Evolutionary conservation across 2,113 vertebrate genomes (phyloP).

Genomic region (Otus sunia): DNA sequence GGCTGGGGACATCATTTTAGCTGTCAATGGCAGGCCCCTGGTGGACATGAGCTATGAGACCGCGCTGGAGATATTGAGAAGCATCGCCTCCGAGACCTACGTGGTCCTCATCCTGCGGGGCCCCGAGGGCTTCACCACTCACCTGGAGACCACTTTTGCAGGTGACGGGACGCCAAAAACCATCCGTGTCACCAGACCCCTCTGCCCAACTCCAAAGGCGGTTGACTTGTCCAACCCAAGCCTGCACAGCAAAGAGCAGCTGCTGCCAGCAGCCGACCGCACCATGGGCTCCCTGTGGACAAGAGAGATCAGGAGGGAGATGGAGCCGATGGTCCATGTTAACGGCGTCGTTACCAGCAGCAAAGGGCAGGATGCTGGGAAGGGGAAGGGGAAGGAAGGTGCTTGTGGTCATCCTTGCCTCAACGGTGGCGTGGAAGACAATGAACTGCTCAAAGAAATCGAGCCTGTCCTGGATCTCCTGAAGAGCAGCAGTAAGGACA

Average conservation of each 20-base stretch:
- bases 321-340: constrained; percentile 46
- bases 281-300: constrained; percentile 73
- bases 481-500: constrained; percentile 76
- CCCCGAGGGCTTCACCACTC: constrained; percentile 94
- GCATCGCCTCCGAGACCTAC: constrained; percentile 88
- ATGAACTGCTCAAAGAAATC: constrained; percentile 90
- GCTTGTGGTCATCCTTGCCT: constrained; percentile 60
- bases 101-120: constrained; percentile 94
- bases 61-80: constrained; percentile 89
- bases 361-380: constrained; percentile 63
- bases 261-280: constrained; percentile 53
- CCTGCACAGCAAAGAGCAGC: constrained; percentile 78
- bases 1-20: constrained; percentile 93
- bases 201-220: constrained; percentile 68
- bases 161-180: constrained; percentile 92
- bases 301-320: constrained; percentile 59
- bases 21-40: constrained; percentile 91
- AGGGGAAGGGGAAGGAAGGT: constrained; percentile 60
- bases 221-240: constrained; percentile 80
- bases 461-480: constrained; percentile 90
- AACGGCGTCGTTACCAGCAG: constrained; percentile 60
- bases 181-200: constrained; percentile 86
- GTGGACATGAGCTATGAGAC: constrained; percentile 91
- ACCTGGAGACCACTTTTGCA: constrained; percentile 92
- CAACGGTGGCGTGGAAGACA: constrained; percentile 82